These are phyloP conservation scores for Pseudonaja textilis DNA, from an alignment of 2,113 vertebrate species.

Conservation along the genomic window DNA sequence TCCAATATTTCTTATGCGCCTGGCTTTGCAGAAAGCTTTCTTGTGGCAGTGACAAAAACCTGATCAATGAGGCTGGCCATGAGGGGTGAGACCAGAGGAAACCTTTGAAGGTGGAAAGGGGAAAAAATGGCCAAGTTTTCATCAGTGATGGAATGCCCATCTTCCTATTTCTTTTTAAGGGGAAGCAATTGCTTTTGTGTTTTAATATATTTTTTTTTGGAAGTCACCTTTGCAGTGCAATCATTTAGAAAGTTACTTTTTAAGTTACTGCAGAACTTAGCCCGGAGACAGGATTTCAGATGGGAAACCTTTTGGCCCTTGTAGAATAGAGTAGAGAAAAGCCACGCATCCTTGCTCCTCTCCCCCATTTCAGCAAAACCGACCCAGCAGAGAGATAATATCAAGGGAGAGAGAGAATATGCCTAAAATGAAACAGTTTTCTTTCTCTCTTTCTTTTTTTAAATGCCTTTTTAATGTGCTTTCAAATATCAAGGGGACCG, in stretches of 20 bases:
- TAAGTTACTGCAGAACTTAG: not conserved
- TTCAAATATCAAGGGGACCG: not conserved
- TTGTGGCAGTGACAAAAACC: not conserved
- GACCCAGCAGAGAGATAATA: conserved; percentile 13
- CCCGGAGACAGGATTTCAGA: conserved; percentile 23
- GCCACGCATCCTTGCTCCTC: not conserved
- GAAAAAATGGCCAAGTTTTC: not conserved
- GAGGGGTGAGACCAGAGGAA: not conserved
- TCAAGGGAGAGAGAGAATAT: not conserved
- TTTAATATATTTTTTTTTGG: not conserved
- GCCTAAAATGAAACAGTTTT: not conserved
- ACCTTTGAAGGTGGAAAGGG: too few species aligned
- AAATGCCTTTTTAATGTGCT: not conserved
- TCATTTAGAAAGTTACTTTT: conserved; percentile 19
- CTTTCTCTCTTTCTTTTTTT: not conserved
- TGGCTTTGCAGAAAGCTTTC: not conserved
- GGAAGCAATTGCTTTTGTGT: not conserved
- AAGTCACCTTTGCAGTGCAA: conserved; percentile 22
- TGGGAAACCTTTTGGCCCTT: conserved; percentile 24
- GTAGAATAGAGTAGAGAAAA: conserved; percentile 3
- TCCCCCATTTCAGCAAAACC: not conserved
- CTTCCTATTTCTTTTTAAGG: not conserved
- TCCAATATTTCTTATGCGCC: not conserved
- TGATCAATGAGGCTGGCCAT: not conserved
- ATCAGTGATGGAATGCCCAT: too few species aligned